These are phyloP conservation scores for Regulus satrapa DNA, from an alignment of 2,113 vertebrate genomes.

Conservation along the genomic window DNA sequence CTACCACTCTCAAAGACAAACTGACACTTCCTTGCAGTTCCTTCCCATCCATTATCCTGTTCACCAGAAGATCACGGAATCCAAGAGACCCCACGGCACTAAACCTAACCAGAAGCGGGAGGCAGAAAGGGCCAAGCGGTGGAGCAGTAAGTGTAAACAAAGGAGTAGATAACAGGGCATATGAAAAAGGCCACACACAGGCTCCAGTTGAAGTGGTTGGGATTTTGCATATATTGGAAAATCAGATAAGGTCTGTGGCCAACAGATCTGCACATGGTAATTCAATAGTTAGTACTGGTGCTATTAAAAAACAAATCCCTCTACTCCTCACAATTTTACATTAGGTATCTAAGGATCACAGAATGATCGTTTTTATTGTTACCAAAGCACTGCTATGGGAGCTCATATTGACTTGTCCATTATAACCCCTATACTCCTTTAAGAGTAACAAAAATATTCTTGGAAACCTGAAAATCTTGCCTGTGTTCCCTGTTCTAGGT, in stretches of 20 bases:
- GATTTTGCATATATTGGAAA: neutral
- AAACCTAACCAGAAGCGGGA: neutral
- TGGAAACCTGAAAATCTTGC: neutral
- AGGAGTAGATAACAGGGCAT: neutral
- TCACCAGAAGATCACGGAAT: neutral
- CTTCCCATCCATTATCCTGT: neutral
- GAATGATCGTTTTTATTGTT: neutral
- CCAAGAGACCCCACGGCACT: fast-evolving
- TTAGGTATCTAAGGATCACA: neutral
- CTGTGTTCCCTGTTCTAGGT: neutral
- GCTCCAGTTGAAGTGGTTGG: neutral
- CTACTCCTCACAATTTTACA: neutral
- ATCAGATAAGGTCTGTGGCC: neutral
- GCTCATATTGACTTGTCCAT: neutral
- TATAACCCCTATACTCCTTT: neutral
- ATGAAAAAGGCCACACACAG: neutral
- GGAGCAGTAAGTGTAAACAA: neutral
- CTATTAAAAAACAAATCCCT: neutral
- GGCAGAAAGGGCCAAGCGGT: neutral
- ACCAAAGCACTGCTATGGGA: neutral
- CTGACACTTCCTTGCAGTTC: neutral
- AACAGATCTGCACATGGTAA: neutral
- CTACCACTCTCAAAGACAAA: neutral
- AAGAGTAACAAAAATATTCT: neutral
- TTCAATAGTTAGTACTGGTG: neutral